phyloP scores from a whole-genome alignment of 1,140 invertebrate species.

The Lordiphosa stackelbergi region DNA sequence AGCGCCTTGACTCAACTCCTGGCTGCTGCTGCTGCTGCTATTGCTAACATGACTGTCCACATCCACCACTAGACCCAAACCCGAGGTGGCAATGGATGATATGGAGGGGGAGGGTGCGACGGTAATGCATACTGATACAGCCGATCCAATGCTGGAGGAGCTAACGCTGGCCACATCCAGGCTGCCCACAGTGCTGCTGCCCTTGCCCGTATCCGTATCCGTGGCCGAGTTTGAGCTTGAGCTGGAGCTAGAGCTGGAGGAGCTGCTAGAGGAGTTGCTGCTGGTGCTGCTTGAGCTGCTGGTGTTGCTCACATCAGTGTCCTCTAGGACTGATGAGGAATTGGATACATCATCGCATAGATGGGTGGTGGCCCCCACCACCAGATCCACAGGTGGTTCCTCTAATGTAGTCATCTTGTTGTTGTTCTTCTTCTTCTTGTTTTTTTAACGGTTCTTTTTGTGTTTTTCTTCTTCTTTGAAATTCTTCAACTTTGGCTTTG shows the following conservation, averaged over 20 bases:
- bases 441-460: neutral
- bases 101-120: slow-evolving; percentile 45
- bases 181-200: slow-evolving; percentile 54
- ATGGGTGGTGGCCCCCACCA: neutral
- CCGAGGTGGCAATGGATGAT: slow-evolving; percentile 38
- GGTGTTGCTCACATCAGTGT: slow-evolving; percentile 58
- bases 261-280: slow-evolving; percentile 24
- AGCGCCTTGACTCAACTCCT: slow-evolving; percentile 54
- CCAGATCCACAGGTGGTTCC: slow-evolving; percentile 24
- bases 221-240: slow-evolving; percentile 37
- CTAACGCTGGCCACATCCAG: slow-evolving; percentile 58
- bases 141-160: slow-evolving; percentile 53
- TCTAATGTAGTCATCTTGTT: slow-evolving; percentile 20
- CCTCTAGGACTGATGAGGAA: slow-evolving; percentile 39
- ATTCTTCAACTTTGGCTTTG: too few species aligned
- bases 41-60: slow-evolving; percentile 48
- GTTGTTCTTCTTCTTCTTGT: neutral
- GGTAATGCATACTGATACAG: slow-evolving; percentile 1
- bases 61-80: slow-evolving; percentile 56
- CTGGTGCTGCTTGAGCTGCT: slow-evolving; percentile 45
- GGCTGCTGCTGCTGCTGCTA: slow-evolving; percentile 35
- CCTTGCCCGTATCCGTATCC: slow-evolving; percentile 61
- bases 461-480: slow-evolving; percentile 15
- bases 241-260: slow-evolving; percentile 15
- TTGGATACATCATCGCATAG: slow-evolving; percentile 47